These are phyloP conservation scores for Varroa destructor DNA, from an alignment of 1,140 invertebrate genomes.

Conservation along the genomic window DNA sequence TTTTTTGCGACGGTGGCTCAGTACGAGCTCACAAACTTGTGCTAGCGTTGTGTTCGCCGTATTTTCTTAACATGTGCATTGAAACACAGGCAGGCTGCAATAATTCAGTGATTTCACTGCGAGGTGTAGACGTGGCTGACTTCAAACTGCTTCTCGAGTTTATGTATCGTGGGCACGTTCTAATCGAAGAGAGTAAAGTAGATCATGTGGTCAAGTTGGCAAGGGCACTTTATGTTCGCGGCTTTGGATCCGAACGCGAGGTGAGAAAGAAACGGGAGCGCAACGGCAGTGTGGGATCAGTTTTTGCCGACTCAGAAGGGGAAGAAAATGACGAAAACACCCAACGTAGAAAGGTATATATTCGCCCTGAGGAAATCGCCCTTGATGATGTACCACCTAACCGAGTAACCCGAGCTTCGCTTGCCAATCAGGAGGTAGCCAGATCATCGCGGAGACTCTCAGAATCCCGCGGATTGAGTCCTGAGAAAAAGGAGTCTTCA, in stretches of 20 bases:
- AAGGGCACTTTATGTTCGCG: background rate
- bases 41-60: constrained; percentile 5
- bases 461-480: too few relatives aligned
- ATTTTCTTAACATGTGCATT: constrained; percentile 23
- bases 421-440: too few relatives aligned
- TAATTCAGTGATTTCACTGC: constrained; percentile 25
- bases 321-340: constrained; percentile 4
- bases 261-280: constrained; percentile 2
- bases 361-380: constrained; percentile 7
- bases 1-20: constrained; percentile 5
- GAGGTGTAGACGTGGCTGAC: background rate
- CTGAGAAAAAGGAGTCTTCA: too few relatives aligned
- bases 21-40: constrained; percentile 23
- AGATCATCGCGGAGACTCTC: too few relatives aligned
- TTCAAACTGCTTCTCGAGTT: constrained; percentile 24
- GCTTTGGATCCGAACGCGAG: background rate
- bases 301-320: constrained; percentile 2
- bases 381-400: constrained; percentile 12
- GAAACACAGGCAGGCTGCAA: constrained; percentile 6
- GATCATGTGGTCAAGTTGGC: constrained; percentile 7
- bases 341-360: background rate
- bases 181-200: constrained; percentile 5
- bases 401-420: background rate
- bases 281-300: constrained; percentile 1
- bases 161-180: constrained; percentile 19